Evolutionary conservation across 2,888 invertebrate species (phyloP).

Genomic region (Apocheima hispidaria): DNA sequence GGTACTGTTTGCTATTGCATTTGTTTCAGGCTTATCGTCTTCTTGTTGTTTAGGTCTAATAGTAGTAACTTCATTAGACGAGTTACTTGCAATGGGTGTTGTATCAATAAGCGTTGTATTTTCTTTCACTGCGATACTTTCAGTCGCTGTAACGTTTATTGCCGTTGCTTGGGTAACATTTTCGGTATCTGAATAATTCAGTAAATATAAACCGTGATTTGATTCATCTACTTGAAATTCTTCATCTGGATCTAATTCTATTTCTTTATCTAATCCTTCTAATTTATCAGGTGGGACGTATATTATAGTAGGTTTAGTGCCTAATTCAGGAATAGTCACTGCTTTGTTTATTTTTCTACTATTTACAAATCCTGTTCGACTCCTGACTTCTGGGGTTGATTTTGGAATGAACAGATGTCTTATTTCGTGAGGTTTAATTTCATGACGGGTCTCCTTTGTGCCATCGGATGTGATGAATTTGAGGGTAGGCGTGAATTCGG

Average conservation of each 20-base stretch:
- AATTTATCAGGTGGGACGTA: slow-evolving; percentile 80
- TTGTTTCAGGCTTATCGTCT: slow-evolving; percentile 64
- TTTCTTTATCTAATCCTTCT: slow-evolving; percentile 78
- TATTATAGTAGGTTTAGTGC: slow-evolving; percentile 70
- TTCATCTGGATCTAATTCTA: slow-evolving; percentile 82
- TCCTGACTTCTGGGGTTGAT: slow-evolving; percentile 72
- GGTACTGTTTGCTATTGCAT: slow-evolving; percentile 71
- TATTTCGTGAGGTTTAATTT: slow-evolving; percentile 79
- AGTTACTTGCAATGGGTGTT: slow-evolving; percentile 48
- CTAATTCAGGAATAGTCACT: slow-evolving; percentile 59
- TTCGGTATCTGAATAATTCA: slow-evolving; percentile 81
- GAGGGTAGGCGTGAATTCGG: slow-evolving; percentile 67
- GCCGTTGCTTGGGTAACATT: slow-evolving; percentile 69
- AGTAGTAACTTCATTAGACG: slow-evolving; percentile 46
- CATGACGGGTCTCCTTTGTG: slow-evolving; percentile 71
- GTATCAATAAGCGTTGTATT: slow-evolving; percentile 55
- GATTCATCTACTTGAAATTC: slow-evolving; percentile 85
- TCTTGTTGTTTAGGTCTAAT: slow-evolving; percentile 45
- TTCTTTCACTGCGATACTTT: slow-evolving; percentile 55
- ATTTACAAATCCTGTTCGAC: slow-evolving; percentile 74
- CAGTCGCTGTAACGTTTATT: slow-evolving; percentile 59
- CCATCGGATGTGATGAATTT: slow-evolving; percentile 75
- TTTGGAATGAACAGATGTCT: slow-evolving; percentile 77
- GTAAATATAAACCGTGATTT: slow-evolving; percentile 81
- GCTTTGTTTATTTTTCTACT: slow-evolving; percentile 69